phyloP scores from a whole-genome alignment of 1,140 invertebrate genomes.

The Melitaea cinxia region DNA sequence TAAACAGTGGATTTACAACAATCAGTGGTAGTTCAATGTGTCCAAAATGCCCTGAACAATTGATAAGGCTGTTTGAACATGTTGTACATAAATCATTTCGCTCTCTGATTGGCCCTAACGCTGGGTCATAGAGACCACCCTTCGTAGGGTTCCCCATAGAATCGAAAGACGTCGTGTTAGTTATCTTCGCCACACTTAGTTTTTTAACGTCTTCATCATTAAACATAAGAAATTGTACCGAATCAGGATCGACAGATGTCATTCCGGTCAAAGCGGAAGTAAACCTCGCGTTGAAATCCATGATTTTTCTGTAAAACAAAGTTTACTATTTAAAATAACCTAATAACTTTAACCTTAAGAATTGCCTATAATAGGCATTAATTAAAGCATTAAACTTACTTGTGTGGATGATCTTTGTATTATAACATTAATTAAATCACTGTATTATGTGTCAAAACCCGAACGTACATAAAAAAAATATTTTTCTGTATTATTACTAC shows the following conservation, averaged over 20 bases:
- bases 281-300: slow-evolving; percentile 58
- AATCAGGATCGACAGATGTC: slow-evolving; percentile 77
- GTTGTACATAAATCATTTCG: slow-evolving; percentile 90
- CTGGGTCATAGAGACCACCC: slow-evolving; percentile 94
- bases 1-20: slow-evolving; percentile 96
- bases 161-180: slow-evolving; percentile 92
- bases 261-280: slow-evolving; percentile 49
- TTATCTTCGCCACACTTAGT: slow-evolving; percentile 93
- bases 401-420: not conserved
- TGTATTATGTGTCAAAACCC: not conserved
- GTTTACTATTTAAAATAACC: slow-evolving; percentile 6
- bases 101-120: slow-evolving; percentile 85
- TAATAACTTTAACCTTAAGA: not conserved
- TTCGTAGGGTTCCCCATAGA: slow-evolving; percentile 89
- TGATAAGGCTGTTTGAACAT: slow-evolving; percentile 86
- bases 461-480: not conserved
- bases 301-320: slow-evolving; percentile 33
- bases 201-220: slow-evolving; percentile 91
- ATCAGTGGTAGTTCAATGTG: slow-evolving; percentile 96
- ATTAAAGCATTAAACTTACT: not conserved
- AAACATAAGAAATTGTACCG: slow-evolving; percentile 87
- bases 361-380: not conserved
- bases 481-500: not conserved
- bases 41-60: slow-evolving; percentile 97
- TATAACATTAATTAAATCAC: not conserved